Evolutionary conservation across 2,113 vertebrate genomes (phyloP), one percentile per base, ranked within the genome.

Genomic region (Charina bottae): DNA sequence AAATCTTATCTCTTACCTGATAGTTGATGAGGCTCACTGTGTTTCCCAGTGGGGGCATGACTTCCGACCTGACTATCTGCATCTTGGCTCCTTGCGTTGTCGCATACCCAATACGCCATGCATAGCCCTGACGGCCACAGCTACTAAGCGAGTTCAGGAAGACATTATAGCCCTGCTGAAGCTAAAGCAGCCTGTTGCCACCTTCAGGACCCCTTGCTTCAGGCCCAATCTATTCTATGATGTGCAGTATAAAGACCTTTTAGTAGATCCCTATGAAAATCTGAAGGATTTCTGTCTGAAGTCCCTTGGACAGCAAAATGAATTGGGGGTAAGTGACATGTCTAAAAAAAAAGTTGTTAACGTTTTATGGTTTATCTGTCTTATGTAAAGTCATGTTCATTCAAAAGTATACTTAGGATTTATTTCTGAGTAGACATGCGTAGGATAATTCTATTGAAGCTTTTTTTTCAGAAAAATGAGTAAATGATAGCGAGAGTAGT

Each of bases 41-140:
- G 98, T 99, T 58, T 99, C 99, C 37, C 99, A 99, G 97, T 99
- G 99, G 99, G 99, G 99, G 2, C 99, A 99, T 0, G 99, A 99
- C 83, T 99, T 99, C 92, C 98, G 99, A 3, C 99, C 99, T 0
- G 99, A 99, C 96, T 99, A 99, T 96, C 96, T 99, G 59, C 98
- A 98, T 46, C 97, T 99, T 94, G 99, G 99, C 0, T 33, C 96
- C 5, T 95, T 99, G 95, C 98, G 99, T 1, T 0, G 95, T 49
- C 97, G 96, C 58, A 55, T 99, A 15, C 97, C 97, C 0, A 95
- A 90, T 0, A 97, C 98, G 0, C 98, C 98, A 0, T 99, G 99
- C 2, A 91, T 99, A 33, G 99, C 99, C 23, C 94, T 99, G 94
- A 99, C 99, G 0, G 99, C 99, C 26, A 99, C 99, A 0, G 99